Evolutionary conservation across 2,888 invertebrate species (phyloP).

Genomic region (Melanostoma mellinum): DNA sequence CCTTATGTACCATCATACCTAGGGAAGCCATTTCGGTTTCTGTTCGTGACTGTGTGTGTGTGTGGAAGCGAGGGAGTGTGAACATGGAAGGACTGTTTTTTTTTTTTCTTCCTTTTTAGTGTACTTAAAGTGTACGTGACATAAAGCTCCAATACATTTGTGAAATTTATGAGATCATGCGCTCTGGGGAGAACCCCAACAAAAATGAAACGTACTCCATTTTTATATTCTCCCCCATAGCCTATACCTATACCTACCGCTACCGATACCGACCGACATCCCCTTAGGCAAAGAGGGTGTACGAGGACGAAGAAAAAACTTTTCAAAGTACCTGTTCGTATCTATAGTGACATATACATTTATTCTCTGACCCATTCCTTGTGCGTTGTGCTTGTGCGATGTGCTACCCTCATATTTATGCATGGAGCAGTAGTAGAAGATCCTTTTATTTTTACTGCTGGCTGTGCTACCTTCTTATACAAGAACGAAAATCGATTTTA

Average conservation of each 20-base stretch:
- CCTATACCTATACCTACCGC: no score
- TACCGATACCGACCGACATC: no score
- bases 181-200: slow-evolving; percentile 64
- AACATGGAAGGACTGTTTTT: slow-evolving; percentile 58
- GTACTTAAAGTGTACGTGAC: slow-evolving; percentile 54
- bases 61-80: slow-evolving; percentile 53
- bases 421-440: slow-evolving; percentile 3
- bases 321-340: slow-evolving; percentile 68
- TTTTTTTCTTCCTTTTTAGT: slow-evolving; percentile 16
- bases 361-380: slow-evolving; percentile 15
- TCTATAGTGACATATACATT: slow-evolving; percentile 37
- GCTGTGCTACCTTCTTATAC: slow-evolving; percentile 31
- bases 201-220: slow-evolving; percentile 71
- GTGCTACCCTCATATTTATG: slow-evolving; percentile 38
- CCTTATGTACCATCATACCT: slow-evolving; percentile 52
- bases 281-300: neutral
- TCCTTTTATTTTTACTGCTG: slow-evolving; percentile 31
- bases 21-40: slow-evolving; percentile 48
- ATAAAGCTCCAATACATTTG: slow-evolving; percentile 70
- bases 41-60: slow-evolving; percentile 8
- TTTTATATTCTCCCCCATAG: slow-evolving; percentile 41
- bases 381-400: neutral
- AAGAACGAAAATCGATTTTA: slow-evolving; percentile 65
- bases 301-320: slow-evolving; percentile 15
- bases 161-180: slow-evolving; percentile 73